Conservation (phyloP, 2,797 vertebrate species). For the Amblyopsis hoosieri region DNA sequence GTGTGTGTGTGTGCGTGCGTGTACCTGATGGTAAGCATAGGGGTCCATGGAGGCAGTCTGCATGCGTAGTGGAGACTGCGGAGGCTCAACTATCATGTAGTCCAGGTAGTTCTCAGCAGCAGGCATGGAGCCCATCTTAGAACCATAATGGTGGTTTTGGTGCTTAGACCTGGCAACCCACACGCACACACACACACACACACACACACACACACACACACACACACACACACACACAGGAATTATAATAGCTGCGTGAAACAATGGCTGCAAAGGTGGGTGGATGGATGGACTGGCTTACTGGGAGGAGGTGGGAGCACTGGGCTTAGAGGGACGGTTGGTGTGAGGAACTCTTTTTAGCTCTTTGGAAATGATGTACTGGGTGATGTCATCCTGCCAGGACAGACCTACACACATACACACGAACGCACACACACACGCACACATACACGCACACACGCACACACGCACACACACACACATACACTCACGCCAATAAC, state of each 20-base stretch:
- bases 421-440: conserved; percentile 22
- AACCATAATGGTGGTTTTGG: conserved; percentile 50
- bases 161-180: conserved; percentile 65
- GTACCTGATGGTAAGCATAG: conserved; percentile 88
- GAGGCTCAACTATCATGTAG: conserved; percentile 83
- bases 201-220: no score
- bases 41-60: conserved; percentile 85
- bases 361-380: conserved; percentile 93
- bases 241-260: background rate
- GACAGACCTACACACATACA: conserved; percentile 83
- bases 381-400: conserved; percentile 94
- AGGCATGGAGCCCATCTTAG: conserved; percentile 54
- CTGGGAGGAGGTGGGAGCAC: conserved; percentile 56
- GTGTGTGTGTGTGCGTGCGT: background rate
- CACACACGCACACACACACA: conserved; percentile 1
- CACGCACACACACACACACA: background rate
- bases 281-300: conserved; percentile 44
- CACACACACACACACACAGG: no score
- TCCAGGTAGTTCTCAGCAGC: conserved; percentile 84
- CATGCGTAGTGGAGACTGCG: conserved; percentile 74
- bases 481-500: background rate
- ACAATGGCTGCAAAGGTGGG: background rate
- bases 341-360: conserved; percentile 91
- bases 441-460: conserved; percentile 6
- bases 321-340: conserved; percentile 48